Evolutionary conservation across 2,113 vertebrate genomes (phyloP).

Genomic region (Tenrec ecaudatus): DNA sequence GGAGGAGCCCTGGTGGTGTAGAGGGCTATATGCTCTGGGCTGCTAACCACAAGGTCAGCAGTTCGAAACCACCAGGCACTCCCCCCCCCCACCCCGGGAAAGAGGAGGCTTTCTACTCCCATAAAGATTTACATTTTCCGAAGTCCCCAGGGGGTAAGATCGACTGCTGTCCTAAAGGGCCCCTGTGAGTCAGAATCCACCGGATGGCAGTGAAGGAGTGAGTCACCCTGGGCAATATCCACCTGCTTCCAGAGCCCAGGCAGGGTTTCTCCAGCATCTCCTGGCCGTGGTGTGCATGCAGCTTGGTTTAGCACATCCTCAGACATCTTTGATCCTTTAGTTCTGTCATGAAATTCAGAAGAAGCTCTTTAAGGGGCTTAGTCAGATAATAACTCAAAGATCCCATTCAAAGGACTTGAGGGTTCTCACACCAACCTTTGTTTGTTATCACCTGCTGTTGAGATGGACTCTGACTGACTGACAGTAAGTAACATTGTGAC

Average conservation of each 20-base stretch:
- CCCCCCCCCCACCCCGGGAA: no score
- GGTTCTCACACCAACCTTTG: not conserved
- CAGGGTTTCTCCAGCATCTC: not conserved
- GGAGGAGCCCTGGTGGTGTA: no score
- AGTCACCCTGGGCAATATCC: not conserved
- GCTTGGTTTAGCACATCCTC: constrained; percentile 9
- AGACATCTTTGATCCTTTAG: not conserved
- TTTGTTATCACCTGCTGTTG: not conserved
- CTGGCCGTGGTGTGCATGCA: not conserved
- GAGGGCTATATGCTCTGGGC: no score
- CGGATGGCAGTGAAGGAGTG: no score
- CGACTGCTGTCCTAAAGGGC: no score
- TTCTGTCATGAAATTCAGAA: constrained; percentile 39
- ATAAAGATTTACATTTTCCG: no score
- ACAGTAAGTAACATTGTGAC: not conserved
- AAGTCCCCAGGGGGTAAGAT: no score
- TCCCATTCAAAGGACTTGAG: not conserved
- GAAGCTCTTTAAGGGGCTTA: not conserved
- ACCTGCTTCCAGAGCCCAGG: not conserved
- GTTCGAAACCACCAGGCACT: no score
- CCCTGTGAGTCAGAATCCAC: no score
- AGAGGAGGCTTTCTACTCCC: no score
- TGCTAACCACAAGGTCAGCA: no score
- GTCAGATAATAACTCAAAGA: not conserved
- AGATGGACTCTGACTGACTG: not conserved